Conservation (phyloP, 2,113 vertebrate genomes). For the Stegostoma tigrinum region DNA sequence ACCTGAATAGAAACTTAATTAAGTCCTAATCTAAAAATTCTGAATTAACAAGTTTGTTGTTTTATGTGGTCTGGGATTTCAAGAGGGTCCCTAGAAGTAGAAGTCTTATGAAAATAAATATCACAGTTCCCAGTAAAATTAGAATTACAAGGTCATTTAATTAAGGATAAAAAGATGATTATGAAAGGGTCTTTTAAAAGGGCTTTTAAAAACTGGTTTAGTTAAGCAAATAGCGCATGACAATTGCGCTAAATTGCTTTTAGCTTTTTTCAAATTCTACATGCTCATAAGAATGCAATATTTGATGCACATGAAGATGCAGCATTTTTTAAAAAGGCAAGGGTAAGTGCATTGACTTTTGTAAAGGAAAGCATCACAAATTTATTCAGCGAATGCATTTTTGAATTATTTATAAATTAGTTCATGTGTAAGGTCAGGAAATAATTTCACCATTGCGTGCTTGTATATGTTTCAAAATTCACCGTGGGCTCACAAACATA, state of each 20-base stretch:
- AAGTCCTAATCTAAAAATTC: slow-evolving; percentile 35
- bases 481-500: background rate
- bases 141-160: slow-evolving; percentile 32
- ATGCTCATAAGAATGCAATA: background rate
- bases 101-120: slow-evolving; percentile 27
- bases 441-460: slow-evolving; percentile 13
- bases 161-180: slow-evolving; percentile 4
- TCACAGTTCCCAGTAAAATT: slow-evolving; percentile 34
- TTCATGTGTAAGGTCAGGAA: slow-evolving; percentile 28
- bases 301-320: background rate
- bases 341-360: background rate
- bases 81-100: background rate
- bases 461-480: slow-evolving; percentile 21
- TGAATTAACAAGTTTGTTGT: slow-evolving; percentile 34
- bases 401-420: slow-evolving; percentile 35
- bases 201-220: background rate
- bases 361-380: slow-evolving; percentile 10
- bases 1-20: slow-evolving; percentile 36
- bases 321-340: background rate
- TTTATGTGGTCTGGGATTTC: slow-evolving; percentile 34
- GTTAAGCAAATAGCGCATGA: slow-evolving; percentile 17
- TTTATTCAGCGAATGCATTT: slow-evolving; percentile 34
- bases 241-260: background rate
- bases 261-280: background rate
- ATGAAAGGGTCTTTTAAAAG: background rate